Evolutionary conservation across 2,797 vertebrate genomes (phyloP).

Genomic region (Acanthurus leucopareius): DNA sequence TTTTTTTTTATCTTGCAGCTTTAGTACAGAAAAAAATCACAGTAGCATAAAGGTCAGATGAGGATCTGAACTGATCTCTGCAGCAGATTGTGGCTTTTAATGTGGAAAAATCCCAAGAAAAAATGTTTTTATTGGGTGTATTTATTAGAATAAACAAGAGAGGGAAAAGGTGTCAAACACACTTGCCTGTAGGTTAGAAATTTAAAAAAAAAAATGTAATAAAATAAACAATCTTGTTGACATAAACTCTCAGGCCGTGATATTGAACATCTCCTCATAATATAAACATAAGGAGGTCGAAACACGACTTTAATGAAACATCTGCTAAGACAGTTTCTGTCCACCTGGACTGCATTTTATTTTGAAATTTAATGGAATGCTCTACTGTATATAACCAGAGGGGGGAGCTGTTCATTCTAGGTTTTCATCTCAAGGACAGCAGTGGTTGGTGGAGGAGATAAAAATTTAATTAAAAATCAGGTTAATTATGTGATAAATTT

Average conservation of each 20-base stretch:
- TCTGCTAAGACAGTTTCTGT: background rate
- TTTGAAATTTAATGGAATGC: slow-evolving; percentile 11
- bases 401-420: slow-evolving; percentile 9
- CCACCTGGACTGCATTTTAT: slow-evolving; percentile 35
- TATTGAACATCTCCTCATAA: background rate
- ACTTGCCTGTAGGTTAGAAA: background rate
- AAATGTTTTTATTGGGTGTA: background rate
- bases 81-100: background rate
- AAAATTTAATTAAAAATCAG: background rate
- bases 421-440: no score
- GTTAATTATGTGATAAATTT: background rate
- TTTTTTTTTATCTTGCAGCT: background rate
- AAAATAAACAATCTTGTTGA: background rate
- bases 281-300: background rate
- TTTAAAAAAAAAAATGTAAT: background rate
- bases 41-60: background rate
- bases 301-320: background rate
- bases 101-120: background rate
- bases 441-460: background rate
- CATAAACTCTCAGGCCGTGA: background rate
- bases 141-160: background rate
- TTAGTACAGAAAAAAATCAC: background rate
- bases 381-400: background rate
- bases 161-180: no score
- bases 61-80: background rate